Percentiles rank a stretch among this genome's conserved stretches.
Conservation (phyloP, 2,113 vertebrate genomes). For the Edolisoma coerulescens region DNA sequence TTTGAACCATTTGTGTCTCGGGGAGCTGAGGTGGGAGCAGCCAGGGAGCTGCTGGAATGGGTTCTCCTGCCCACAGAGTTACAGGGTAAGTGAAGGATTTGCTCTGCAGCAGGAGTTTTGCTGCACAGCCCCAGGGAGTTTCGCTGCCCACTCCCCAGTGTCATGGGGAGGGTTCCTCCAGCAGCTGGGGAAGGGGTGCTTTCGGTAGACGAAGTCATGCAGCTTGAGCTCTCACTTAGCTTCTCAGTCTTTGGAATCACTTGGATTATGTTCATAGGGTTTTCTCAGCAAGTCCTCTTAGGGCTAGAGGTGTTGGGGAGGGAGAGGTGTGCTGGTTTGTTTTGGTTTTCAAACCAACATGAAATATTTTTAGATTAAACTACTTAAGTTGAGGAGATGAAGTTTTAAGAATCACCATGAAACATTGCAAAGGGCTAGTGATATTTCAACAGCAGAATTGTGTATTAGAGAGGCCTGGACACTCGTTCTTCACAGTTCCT, state of each 20-base stretch:
- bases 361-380: not conserved
- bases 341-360: not conserved
- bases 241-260: not conserved
- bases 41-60: not conserved
- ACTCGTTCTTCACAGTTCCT: not conserved
- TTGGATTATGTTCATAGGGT: not conserved
- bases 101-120: not conserved
- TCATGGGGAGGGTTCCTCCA: not conserved
- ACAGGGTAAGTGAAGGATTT: not conserved
- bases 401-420: not conserved
- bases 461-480: not conserved
- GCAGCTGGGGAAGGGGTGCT: not conserved
- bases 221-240: not conserved
- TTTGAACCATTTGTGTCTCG: not conserved
- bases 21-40: not conserved
- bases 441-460: not conserved
- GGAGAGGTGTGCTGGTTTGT: not conserved
- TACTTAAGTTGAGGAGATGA: not conserved
- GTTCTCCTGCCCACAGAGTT: not conserved
- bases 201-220: not conserved
- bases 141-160: not conserved
- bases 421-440: not conserved
- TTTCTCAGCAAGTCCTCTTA: not conserved
- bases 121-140: not conserved
- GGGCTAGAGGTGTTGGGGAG: not conserved